Conservation (phyloP, 2,888 invertebrate species). For the Cabera pusaria region DNA sequence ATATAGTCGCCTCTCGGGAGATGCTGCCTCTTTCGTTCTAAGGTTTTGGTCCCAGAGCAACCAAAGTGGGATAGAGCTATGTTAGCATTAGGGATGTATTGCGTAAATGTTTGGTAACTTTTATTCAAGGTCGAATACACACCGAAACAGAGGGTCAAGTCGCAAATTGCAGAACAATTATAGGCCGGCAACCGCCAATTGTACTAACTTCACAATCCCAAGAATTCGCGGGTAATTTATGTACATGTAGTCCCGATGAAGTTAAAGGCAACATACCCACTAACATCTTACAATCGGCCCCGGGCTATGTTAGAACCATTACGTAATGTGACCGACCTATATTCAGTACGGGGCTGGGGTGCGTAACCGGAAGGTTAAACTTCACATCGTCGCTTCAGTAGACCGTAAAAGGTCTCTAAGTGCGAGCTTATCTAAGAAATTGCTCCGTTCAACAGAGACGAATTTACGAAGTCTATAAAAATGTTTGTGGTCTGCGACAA, state of each 20-base stretch:
- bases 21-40: constrained; percentile 8
- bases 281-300: constrained; percentile 38
- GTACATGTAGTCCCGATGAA: constrained; percentile 37
- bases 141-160: constrained; percentile 3
- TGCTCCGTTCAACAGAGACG: constrained; percentile 38
- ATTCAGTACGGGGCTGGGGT: constrained; percentile 37
- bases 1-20: constrained; percentile 34
- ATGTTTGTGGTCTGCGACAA: constrained; percentile 14
- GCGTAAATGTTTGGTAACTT: constrained; percentile 2
- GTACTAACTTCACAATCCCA: constrained; percentile 15
- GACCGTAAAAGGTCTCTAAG: constrained; percentile 34
- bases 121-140: constrained; percentile 7
- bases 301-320: constrained; percentile 49
- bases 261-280: constrained; percentile 34
- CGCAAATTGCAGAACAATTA: constrained; percentile 6
- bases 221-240: constrained; percentile 12
- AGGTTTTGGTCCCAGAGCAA: constrained; percentile 13
- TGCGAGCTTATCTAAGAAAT: constrained; percentile 40
- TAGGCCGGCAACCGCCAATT: constrained; percentile 13
- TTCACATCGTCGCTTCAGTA: constrained; percentile 46
- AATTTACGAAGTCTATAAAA: constrained; percentile 35
- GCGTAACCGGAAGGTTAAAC: constrained; percentile 55
- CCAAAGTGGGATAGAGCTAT: constrained; percentile 6
- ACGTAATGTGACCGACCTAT: constrained; percentile 60
- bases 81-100: constrained; percentile 2